Conservation (phyloP, 1,140 invertebrate species). For the Arion vulgaris region DNA sequence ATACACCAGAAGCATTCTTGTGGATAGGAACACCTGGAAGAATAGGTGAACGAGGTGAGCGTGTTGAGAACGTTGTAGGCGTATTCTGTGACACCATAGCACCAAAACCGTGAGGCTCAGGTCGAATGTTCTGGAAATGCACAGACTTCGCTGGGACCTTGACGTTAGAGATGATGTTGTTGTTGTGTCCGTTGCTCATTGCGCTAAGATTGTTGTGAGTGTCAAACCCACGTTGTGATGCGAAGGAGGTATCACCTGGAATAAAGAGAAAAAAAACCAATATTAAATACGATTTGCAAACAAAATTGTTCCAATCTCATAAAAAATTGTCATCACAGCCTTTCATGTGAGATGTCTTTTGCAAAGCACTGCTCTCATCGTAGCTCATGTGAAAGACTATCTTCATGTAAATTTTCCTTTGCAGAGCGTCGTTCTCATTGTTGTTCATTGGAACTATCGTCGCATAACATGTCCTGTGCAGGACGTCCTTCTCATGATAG, state of each 20-base stretch:
- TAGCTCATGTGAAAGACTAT: too few relatives aligned
- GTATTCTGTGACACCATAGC: neutral
- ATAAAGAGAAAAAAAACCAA: neutral
- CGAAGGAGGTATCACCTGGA: constrained; percentile 42
- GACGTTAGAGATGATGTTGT: neutral
- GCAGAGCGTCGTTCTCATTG: too few relatives aligned
- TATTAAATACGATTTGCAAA: too few relatives aligned
- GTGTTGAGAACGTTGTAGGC: neutral
- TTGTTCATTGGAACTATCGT: too few relatives aligned
- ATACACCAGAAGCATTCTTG: neutral
- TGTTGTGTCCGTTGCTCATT: constrained; percentile 20
- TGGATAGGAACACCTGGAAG: neutral
- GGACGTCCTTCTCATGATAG: too few relatives aligned
- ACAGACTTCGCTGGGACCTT: neutral
- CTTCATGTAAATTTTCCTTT: too few relatives aligned
- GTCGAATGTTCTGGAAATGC: constrained; percentile 38
- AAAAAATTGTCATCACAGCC: too few relatives aligned
- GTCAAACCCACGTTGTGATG: constrained; percentile 29
- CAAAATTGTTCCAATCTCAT: too few relatives aligned
- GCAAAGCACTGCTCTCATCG: too few relatives aligned
- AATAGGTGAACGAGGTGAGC: neutral
- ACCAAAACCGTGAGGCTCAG: neutral
- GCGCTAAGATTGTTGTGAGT: constrained; percentile 40
- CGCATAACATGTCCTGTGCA: too few relatives aligned
- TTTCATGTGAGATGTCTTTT: too few relatives aligned